Evolutionary conservation across 2,797 vertebrate genomes (phyloP), one percentile per base, ranked within the genome.

Genomic region (Sternarchorhynchus goeldii): DNA sequence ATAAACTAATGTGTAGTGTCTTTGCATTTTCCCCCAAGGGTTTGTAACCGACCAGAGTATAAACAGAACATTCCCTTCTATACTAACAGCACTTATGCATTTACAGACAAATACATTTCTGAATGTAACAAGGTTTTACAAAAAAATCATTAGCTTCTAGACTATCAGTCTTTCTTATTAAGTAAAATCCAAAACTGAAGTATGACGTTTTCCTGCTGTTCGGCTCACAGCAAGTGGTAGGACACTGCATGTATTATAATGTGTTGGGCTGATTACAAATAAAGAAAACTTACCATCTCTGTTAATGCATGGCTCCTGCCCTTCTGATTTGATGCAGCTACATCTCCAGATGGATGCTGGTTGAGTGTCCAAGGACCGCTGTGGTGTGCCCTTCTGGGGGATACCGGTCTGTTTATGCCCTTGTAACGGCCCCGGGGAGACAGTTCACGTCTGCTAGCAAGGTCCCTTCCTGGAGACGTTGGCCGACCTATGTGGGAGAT

Each of bases 341-440:
- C 92, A 53, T 97, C 95, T 60, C 94, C 90, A 84, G 94, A 94
- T 73, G 95, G 90, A 91, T 89, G 91, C 88, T 92, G 93, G 86
- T 91, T 90, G 91, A 93, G 88, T 69, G 92, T 87, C 90, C 95
- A 90, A 0, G 93, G 89, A 39, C 93, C 90, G 83, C 92, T 94
- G 76, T 94, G 94, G 85, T 95, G 88, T 86, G 95, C 95, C 88
- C 95, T 94, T 86, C 94, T 91, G 59, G 95, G 95, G 76, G 94
- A 95, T 0, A 92, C 85, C 0, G 94, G 92, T 91, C 95, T 91
- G 60, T 94, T 88, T 0, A 92, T 88, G 65, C 91, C 86, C 73
- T 77, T 87, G 1, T 93, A 93, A 86, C 92, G 92, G 81, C 92
- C 92, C 82, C 94, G 91, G 56, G 94, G 94, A 86, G 94, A 95